Base-by-base conservation (phyloP, 2,797 vertebrate genomes). In the Sebastes ruberrimus region DNA sequence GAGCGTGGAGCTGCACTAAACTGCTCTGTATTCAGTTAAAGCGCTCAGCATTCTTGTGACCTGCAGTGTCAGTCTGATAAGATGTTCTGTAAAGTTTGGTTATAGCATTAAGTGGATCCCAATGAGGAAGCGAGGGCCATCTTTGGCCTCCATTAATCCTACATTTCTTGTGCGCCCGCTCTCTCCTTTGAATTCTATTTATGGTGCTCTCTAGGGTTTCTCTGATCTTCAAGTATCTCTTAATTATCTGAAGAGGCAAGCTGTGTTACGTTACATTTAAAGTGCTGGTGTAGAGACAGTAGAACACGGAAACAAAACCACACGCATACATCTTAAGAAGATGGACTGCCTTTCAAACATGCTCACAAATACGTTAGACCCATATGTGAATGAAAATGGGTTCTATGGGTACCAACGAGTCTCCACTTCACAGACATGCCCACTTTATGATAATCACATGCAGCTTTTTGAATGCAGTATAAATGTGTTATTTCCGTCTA, bases 221-320 rank as follows among this genome's bases (percentile, higher is more conserved):
- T 71, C 73, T 77, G 64, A 83, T 86, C 69, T 68, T 87, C 61
- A 76, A 88, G 80, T 79, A 84, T 67, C 72, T 85, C 84, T 88
- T 91, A 90, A 92, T 92, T 90, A 88, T 86, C 75, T 86, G 79
- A 85, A 88, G 85, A 90, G 84, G 63, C 30, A 23, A 68, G 69
- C 80, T 82, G 78, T 78, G 71, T 60, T 64, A 68, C 64, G 65
- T 87, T 67, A 78, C 67, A 63, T 53, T 72, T 61, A 68, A 65
- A 55, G 81, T 84, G 76, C 68, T 32, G 67, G 56, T 42, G 52
- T 56, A 55, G 57, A 78, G 32, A 38, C 35, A 59, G 9, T n/a
- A 1, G 33, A 16, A 67, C 42, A 49, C 14, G 14, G 6, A 73
- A 13, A 30, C 64, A 30, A n/a, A 81, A 53, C 9, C 35, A 53